Evolutionary conservation across 2,797 vertebrate species (phyloP).

Genomic region (Coranthus polyacanthus): DNA sequence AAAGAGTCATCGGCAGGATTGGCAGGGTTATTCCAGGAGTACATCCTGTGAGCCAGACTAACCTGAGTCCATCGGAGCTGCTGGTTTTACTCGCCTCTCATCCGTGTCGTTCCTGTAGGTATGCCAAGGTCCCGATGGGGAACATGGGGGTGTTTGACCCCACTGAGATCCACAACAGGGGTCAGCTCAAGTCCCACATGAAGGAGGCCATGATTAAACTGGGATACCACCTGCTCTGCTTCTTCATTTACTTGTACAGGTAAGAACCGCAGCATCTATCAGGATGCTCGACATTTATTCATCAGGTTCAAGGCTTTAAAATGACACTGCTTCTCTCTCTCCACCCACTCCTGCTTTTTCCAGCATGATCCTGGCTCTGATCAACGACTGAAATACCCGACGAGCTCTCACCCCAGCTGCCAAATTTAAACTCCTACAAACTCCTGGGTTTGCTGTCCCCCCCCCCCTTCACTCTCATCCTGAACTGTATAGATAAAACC

Average conservation of each 20-base stretch:
- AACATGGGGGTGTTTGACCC: slow-evolving; percentile 99
- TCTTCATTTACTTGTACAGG: slow-evolving; percentile 99
- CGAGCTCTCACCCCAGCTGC: slow-evolving; percentile 62
- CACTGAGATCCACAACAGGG: slow-evolving; percentile 98
- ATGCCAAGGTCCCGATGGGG: slow-evolving; percentile 94
- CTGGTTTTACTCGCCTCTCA: neutral
- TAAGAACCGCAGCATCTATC: slow-evolving; percentile 66
- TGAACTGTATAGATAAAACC: slow-evolving; percentile 25
- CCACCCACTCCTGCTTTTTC: slow-evolving; percentile 23
- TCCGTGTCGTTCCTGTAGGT: slow-evolving; percentile 77
- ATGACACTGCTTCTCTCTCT: neutral
- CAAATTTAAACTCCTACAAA: slow-evolving; percentile 58
- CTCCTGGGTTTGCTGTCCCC: slow-evolving; percentile 67
- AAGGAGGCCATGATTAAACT: slow-evolving; percentile 99
- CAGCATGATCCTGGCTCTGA: slow-evolving; percentile 99
- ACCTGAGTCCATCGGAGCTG: neutral
- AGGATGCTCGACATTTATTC: neutral
- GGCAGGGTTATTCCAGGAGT: too few species aligned
- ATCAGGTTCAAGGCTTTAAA: neutral
- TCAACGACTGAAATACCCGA: slow-evolving; percentile 90
- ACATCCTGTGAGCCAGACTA: too few species aligned
- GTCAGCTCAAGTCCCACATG: slow-evolving; percentile 97
- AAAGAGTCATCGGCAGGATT: too few species aligned
- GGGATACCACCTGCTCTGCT: slow-evolving; percentile 98
- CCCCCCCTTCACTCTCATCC: slow-evolving; percentile 9